Evolutionary conservation across 2,113 vertebrate species (phyloP), one percentile per base, ranked within the genome.

Genomic region (Eretmochelys imbricata): DNA sequence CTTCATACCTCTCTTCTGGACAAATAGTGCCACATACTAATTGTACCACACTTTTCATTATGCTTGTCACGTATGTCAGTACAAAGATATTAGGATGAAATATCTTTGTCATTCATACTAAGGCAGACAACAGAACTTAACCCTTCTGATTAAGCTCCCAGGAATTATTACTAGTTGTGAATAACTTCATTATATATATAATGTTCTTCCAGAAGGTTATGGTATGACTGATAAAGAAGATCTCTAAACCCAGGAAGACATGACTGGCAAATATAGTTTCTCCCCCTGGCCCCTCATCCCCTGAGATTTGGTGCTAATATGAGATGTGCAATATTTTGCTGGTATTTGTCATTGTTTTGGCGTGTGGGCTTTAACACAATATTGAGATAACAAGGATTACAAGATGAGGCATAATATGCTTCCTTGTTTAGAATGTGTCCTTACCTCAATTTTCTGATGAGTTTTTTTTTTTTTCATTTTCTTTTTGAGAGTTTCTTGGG

Each of bases 181-280:
- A 72, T 51, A 82, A 90, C 51, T 2, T 48, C 90, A 91, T 1
- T 5, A 90, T 89, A 59, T 94, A 84, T 80, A 90, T 82, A 2
- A 83, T 90, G 79, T 92, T 89, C 89, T 96, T 93, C 49, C 80
- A 94, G 76, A 93, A 92, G 6, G 88, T 92, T 14, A 0, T 85
- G 89, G 54, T 84, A 57, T 80, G 88, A 93, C 89, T 96, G 96
- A 98, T 85, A 95, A 95, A 97, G 78, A 86, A 94, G 95, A 96
- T 97, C 93, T 87, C 91, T 95, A 95, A 88, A 82, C 83, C n/a
- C 82, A 95, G n/a, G 93, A 59, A n/a, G 79, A 85, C 38, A 93
- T 76, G 62, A 86, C 94, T 91, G 93, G 95, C 96, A 98, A 95
- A 93, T 75, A 51, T 76, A 25, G 31, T 93, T 95, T 94, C 87